A percentile compares a stretch with the other conserved stretches of the same genome.
These are phyloP conservation scores for Papilio dardanus DNA, from an alignment of 1,140 invertebrate genomes.

Conservation along the genomic window DNA sequence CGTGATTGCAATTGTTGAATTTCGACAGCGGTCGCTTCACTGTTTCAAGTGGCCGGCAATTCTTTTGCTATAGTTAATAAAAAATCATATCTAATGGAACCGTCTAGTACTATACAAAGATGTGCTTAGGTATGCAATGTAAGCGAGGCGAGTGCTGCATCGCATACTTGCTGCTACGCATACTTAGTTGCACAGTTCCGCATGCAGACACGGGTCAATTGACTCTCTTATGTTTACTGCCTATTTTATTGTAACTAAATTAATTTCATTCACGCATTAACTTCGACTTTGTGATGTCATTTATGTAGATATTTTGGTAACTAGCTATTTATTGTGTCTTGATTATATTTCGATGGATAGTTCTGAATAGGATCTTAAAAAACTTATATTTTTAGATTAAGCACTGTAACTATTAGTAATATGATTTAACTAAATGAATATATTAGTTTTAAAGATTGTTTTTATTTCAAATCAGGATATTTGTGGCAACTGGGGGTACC, in stretches of 20 bases:
- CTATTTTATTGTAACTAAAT: slow-evolving; percentile 31
- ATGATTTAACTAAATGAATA: no score
- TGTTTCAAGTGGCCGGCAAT: no score
- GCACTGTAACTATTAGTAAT: no score
- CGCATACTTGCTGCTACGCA: slow-evolving; percentile 39
- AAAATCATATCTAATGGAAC: slow-evolving; percentile 28
- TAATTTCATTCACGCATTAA: slow-evolving; percentile 11
- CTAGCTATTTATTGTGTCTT: not conserved
- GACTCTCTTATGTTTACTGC: not conserved
- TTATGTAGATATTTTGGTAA: not conserved
- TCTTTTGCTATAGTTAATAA: no score
- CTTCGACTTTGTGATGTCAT: not conserved
- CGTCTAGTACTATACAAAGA: slow-evolving; percentile 14
- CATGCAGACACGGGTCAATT: slow-evolving; percentile 19
- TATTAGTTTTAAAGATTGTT: no score
- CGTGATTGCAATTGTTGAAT: no score
- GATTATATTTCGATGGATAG: no score
- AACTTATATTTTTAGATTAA: no score
- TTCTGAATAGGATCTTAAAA: no score
- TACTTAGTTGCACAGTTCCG: slow-evolving; percentile 26
- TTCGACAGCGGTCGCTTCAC: no score
- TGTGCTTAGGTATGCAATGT: slow-evolving; percentile 36
- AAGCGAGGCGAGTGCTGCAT: slow-evolving; percentile 19
- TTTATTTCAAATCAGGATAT: no score
- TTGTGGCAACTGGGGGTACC: no score